Percentiles rank a stretch among this genome's conserved stretches.
Conservation (phyloP, 2,888 invertebrate genomes). For the Eumacrocentrus americanus region DNA sequence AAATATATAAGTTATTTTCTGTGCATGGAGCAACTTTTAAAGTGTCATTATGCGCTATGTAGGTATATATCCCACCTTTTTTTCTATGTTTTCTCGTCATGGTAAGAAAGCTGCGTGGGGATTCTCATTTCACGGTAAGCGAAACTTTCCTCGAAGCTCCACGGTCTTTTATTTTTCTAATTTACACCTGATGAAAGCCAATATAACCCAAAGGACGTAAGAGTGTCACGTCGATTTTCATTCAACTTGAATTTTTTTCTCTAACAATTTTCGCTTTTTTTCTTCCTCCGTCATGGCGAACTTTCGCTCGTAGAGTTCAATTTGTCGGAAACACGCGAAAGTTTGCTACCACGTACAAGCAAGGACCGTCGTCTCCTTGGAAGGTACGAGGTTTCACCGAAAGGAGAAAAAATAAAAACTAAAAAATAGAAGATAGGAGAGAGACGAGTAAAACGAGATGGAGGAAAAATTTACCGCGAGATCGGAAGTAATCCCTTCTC, state of each 20-base stretch:
- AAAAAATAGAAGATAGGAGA: conserved; percentile 6
- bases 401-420: conserved; percentile 8
- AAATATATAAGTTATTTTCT: not conserved
- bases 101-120: too few species aligned
- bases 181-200: conserved; percentile 47
- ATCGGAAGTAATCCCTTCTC: conserved; percentile 33
- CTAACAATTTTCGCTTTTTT: conserved; percentile 25
- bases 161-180: conserved; percentile 42
- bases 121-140: conserved; percentile 22
- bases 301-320: conserved; percentile 49
- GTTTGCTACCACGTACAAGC: conserved; percentile 38
- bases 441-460: conserved; percentile 14
- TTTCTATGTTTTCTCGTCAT: conserved; percentile 13
- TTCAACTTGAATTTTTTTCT: conserved; percentile 40
- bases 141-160: conserved; percentile 31
- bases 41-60: conserved; percentile 41
- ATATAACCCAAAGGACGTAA: conserved; percentile 7
- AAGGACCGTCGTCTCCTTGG: conserved; percentile 23
- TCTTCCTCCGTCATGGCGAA: conserved; percentile 25
- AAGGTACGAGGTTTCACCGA: too few species aligned
- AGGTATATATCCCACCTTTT: conserved; percentile 6
- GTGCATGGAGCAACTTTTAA: conserved; percentile 41
- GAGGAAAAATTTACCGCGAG: conserved; percentile 25
- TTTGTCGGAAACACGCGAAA: conserved; percentile 45
- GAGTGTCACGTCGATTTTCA: conserved; percentile 42